Percentiles rank a stretch among this genome's conserved stretches.
These are phyloP conservation scores for Lepidochitona cinerea DNA, from an alignment of 2,888 invertebrate species.

Conservation along the genomic window DNA sequence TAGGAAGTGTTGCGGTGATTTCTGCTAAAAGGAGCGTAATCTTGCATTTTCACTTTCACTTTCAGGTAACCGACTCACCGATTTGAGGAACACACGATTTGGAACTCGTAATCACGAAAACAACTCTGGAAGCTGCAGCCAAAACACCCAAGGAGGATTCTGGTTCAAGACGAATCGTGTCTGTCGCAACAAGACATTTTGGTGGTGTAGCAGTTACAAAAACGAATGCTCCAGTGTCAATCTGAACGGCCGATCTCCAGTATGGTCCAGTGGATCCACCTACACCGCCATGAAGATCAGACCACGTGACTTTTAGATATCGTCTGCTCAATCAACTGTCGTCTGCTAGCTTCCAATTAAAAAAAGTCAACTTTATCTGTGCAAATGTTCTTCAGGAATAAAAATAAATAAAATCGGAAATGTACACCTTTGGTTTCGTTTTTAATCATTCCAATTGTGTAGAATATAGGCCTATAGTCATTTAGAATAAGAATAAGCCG, in stretches of 20 bases:
- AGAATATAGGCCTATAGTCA: too few relatives aligned
- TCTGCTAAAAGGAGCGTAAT: too few relatives aligned
- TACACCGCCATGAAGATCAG: not conserved
- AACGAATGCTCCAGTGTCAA: not conserved
- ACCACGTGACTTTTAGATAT: not conserved
- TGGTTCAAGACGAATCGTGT: not conserved
- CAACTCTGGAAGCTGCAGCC: not conserved
- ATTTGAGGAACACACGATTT: not conserved
- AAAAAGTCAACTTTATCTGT: too few relatives aligned
- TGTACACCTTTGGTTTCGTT: too few relatives aligned
- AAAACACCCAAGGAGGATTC: not conserved
- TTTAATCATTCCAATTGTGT: too few relatives aligned
- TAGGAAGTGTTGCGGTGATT: too few relatives aligned
- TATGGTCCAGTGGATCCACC: not conserved
- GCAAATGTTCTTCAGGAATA: too few relatives aligned
- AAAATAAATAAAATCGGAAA: too few relatives aligned
- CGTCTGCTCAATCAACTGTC: too few relatives aligned
- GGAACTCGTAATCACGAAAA: constrained; percentile 1
- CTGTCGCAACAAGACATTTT: not conserved
- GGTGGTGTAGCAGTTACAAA: not conserved
- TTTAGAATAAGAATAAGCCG: too few relatives aligned
- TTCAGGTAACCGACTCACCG: not conserved
- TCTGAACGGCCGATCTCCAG: not conserved
- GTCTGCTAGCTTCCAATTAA: too few relatives aligned
- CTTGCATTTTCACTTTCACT: too few relatives aligned